Evolutionary conservation across 2,113 vertebrate genomes (phyloP).

Genomic region (Corvus moneduloides): DNA sequence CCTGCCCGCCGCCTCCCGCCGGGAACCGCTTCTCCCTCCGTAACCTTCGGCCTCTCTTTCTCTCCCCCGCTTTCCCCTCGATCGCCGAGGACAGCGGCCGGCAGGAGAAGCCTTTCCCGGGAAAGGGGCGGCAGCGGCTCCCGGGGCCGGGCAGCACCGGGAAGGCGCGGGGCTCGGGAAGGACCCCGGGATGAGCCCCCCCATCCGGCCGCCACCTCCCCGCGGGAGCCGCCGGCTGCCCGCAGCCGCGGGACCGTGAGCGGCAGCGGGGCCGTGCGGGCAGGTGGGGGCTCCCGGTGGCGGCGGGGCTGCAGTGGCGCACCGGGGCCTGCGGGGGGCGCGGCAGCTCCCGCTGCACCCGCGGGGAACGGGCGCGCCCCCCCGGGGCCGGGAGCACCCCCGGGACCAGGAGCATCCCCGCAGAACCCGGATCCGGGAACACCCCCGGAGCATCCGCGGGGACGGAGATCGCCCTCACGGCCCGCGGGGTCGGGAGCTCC

Average conservation of each 20-base stretch:
- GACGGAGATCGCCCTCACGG: not conserved
- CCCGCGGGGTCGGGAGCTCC: not conserved
- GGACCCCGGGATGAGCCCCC: not conserved
- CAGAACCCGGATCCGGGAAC: not conserved
- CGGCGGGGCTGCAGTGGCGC: not conserved
- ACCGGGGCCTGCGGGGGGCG: slow-evolving; percentile 58
- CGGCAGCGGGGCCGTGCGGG: not conserved
- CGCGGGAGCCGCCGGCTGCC: not conserved
- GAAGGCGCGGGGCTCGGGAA: not conserved
- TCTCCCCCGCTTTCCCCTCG: not conserved
- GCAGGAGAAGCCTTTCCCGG: not conserved
- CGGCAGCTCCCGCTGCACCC: not conserved
- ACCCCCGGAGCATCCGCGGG: not conserved
- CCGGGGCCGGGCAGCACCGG: not conserved
- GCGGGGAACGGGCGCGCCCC: not conserved
- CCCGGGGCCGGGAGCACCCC: not conserved
- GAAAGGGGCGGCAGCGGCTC: not conserved
- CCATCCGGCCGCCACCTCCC: not conserved
- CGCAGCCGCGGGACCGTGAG: not conserved
- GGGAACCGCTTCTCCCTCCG: not conserved
- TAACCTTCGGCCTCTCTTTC: not conserved
- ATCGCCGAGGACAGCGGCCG: not conserved
- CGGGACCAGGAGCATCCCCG: not conserved
- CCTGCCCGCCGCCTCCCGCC: not conserved
- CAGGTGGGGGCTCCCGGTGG: not conserved